Base-by-base conservation (phyloP, 2,113 vertebrate genomes). In the Macrotus californicus region DNA sequence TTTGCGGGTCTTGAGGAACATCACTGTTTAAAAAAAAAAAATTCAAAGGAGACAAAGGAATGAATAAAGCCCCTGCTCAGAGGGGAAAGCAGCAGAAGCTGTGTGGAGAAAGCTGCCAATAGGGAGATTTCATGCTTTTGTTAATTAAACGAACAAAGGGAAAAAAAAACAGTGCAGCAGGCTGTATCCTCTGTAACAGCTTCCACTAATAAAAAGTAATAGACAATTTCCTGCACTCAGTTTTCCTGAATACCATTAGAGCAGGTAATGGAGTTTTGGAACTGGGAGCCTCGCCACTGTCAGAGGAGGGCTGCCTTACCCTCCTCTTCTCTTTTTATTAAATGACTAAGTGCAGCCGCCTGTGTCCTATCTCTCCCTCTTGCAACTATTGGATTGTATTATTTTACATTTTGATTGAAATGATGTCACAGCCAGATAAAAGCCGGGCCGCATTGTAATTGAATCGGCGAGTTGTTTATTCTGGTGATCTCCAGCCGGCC, bases 401-500 rank as follows among this genome's bases (percentile, higher is more conserved):
- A 99, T 99, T 99, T 99, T 99, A 99, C 99, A 99, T 99, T 99
- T 99, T 99, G 99, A 99, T 99, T 99, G 99, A 99, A 99, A 99
- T 99, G 99, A 99, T 99, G 99, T 99, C 99, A 99, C 96, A 82
- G 94, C 97, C 98, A 99, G 99, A 99, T 99, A 99, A 99, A 99
- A 99, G 98, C 98, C 93, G 96, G 98, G 98, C 98, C 98, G 98
- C 98, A 98, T 98, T 99, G 99, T 99, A 99, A 99, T 99, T 99
- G 99, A 99, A 99, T 99, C 99, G 99, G 99, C 98, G 97, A 98
- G 99, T 99, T 99, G 99, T 99, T 99, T 99, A 99, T 99, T 99
- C 98, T 98, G 94, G 98, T 99, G 99, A 98, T 99, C 99, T 99
- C 98, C 99, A 99, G 99, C 97, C 15, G 97, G 98, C 98, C 99